Conservation (phyloP, 1,140 invertebrate species). For the Augochlora pura region DNA sequence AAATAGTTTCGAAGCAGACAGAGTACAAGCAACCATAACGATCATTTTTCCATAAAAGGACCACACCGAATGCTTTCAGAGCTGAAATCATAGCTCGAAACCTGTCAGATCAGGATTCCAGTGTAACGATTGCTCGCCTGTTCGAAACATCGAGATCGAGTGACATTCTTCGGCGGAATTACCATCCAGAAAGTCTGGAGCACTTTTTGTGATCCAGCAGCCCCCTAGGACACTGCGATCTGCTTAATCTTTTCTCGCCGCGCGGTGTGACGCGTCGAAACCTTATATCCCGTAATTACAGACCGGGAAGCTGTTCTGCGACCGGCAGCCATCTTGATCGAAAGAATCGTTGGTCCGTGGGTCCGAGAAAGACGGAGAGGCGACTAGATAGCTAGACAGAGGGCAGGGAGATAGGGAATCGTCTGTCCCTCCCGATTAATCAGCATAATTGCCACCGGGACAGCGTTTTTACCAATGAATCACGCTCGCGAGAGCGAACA, state of each 20-base stretch:
- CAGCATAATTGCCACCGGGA: conserved; percentile 23
- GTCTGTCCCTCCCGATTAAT: conserved; percentile 29
- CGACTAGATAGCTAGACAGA: neutral
- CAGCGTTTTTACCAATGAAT: conserved; percentile 15
- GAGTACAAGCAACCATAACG: too few species aligned
- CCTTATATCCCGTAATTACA: conserved; percentile 43
- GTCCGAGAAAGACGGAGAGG: too few species aligned
- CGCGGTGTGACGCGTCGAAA: neutral
- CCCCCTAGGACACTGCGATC: neutral
- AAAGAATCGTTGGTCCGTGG: neutral
- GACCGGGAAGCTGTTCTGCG: neutral
- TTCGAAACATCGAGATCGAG: neutral
- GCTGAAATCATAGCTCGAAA: too few species aligned
- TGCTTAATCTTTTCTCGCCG: too few species aligned
- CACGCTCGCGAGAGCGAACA: neutral
- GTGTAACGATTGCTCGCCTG: too few species aligned
- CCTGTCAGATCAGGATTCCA: too few species aligned
- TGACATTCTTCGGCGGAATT: neutral
- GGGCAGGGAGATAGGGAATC: too few species aligned
- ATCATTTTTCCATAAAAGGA: too few species aligned
- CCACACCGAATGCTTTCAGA: too few species aligned
- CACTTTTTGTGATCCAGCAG: neutral
- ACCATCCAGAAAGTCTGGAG: neutral
- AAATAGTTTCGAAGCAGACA: too few species aligned
- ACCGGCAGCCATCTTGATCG: conserved; percentile 23